Conservation (phyloP, 2,888 invertebrate species). For the Hirtodrosophila alboralis region DNA sequence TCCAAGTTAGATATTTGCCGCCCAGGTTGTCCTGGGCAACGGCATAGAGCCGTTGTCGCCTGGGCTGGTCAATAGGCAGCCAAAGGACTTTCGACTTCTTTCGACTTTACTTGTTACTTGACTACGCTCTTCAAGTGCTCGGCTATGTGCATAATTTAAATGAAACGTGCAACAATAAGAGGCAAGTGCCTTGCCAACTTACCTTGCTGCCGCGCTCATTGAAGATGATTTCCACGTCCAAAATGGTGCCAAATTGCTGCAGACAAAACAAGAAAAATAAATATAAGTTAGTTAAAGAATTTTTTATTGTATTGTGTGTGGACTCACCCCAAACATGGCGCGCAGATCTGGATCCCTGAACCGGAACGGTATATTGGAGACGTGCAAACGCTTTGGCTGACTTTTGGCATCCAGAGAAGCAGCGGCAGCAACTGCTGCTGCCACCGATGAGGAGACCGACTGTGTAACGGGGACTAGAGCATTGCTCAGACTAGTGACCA, state of each 20-base stretch:
- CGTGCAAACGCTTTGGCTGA: conserved; percentile 98
- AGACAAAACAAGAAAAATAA: conserved; percentile 29
- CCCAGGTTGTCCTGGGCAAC: conserved; percentile 44
- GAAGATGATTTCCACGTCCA: conserved; percentile 99
- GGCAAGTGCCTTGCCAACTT: conserved; percentile 85
- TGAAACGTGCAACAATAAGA: conserved; percentile 71
- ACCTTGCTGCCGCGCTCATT: conserved; percentile 99
- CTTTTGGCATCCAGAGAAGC: conserved; percentile 86
- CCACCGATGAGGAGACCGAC: conserved; percentile 51
- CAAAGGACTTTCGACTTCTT: conserved; percentile 34
- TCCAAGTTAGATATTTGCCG: conserved; percentile 29
- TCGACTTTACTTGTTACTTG: conserved; percentile 32
- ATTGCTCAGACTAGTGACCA: conserved; percentile 83
- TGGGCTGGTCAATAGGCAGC: conserved; percentile 24
- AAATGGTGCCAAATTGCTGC: conserved; percentile 98
- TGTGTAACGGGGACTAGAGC: conserved; percentile 85
- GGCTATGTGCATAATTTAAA: conserved; percentile 75
- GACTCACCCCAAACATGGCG: conserved; percentile 98
- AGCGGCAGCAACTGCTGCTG: conserved; percentile 82
- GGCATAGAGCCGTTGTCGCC: not conserved
- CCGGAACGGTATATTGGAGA: conserved; percentile 99
- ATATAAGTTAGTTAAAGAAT: conserved; percentile 10
- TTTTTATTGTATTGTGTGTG: conserved; percentile 40
- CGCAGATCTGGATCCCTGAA: conserved; percentile 99
- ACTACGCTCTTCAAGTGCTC: conserved; percentile 45